These are phyloP conservation scores for Sycobia sp. DNA, from an alignment of 1,140 invertebrate species.

Conservation along the genomic window DNA sequence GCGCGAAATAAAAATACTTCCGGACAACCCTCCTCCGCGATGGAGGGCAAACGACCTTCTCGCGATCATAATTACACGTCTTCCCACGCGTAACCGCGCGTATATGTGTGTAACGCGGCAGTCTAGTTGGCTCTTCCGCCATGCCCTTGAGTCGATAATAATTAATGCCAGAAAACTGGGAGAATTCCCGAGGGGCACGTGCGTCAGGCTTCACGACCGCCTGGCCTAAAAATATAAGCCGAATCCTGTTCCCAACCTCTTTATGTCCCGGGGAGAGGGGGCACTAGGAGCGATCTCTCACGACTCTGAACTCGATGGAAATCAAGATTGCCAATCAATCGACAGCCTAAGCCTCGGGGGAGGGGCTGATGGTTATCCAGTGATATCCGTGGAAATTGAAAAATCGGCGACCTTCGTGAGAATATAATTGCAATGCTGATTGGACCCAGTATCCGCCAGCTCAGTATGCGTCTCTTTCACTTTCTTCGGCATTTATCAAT, in stretches of 20 bases:
- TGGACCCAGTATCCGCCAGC: background rate
- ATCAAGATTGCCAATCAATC: slow-evolving; percentile 19
- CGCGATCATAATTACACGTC: too few relatives aligned
- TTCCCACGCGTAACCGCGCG: too few relatives aligned
- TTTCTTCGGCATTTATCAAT: too few relatives aligned
- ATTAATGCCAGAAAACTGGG: slow-evolving; percentile 45
- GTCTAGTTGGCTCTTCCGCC: too few relatives aligned
- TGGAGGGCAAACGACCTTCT: too few relatives aligned
- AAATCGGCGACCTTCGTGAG: background rate
- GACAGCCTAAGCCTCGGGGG: too few relatives aligned
- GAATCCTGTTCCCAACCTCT: background rate
- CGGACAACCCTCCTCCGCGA: too few relatives aligned
- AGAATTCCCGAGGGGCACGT: background rate
- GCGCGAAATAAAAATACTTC: too few relatives aligned
- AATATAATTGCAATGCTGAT: background rate
- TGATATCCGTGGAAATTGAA: slow-evolving; percentile 47
- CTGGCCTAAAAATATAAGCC: slow-evolving; percentile 31
- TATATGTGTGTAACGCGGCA: too few relatives aligned
- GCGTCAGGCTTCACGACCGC: background rate
- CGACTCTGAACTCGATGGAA: slow-evolving; percentile 31
- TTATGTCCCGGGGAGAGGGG: background rate
- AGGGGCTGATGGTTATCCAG: slow-evolving; percentile 45
- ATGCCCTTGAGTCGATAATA: slow-evolving; percentile 45
- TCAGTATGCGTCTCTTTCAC: too few relatives aligned
- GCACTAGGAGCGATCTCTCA: slow-evolving; percentile 27